Evolutionary conservation across 2,888 invertebrate species (phyloP), one percentile per base, ranked within the genome.

Genomic region (Parnassius smintheus): DNA sequence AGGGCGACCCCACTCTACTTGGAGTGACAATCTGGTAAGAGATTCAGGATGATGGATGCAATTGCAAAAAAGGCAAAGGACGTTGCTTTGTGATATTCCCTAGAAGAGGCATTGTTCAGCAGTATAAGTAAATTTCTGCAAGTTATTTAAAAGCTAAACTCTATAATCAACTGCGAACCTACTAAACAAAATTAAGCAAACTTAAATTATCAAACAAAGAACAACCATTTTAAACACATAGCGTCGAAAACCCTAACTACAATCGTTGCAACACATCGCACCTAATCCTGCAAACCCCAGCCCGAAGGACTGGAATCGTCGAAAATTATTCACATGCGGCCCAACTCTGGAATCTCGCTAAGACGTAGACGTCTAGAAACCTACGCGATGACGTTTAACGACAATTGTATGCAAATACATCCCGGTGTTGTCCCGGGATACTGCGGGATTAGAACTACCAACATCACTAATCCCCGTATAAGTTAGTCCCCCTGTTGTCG

Each of bases 321-420:
- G 73, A 76, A 77, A 80, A 80, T 80, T 80, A 80, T 80, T 73
- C 75, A 74, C 72, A 66, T 69, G 54, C 68, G 65, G 65, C 67
- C 69, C 66, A 70, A 70, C 66, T 59, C 64, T 68, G 64, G 67
- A 74, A 74, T 71, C 72, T 73, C 68, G 74, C 78, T 81, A 80
- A 83, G 83, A 83, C 81, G 76, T 68, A 72, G 72, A 76, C 76
- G 80, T 83, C 83, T 84, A 80, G 86, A 86, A 46, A 83, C 83
- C 81, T 73, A 72, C 76, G 79, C 59, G 83, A 88, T 88, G 88
- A 89, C 87, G 77, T 76, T 80, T 88, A 88, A 90, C 88, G 83
- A 82, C 78, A 70, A 82, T 82, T 77, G 79, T 83, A 90, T 90
- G 90, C 88, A 88, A 89, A 90, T 90, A 69, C 64, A 65, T 57